Conservation (phyloP, 2,797 vertebrate species). For the Alosa sapidissima region DNA sequence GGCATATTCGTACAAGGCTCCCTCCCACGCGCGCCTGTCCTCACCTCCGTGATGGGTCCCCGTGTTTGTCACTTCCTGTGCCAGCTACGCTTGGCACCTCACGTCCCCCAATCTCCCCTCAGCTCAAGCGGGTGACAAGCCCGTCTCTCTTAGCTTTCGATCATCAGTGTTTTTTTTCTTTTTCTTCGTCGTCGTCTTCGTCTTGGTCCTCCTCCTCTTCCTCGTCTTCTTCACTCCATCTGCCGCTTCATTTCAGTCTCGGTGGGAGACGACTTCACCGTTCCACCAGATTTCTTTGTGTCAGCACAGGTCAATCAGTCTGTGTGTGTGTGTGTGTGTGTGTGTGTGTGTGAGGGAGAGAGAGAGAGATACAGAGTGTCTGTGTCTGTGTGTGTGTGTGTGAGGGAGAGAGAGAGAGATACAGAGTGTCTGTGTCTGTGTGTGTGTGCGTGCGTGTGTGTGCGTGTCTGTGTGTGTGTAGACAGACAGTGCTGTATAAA, state of each 20-base stretch:
- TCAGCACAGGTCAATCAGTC: slow-evolving; percentile 27
- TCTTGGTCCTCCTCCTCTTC: neutral
- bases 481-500: slow-evolving; percentile 39
- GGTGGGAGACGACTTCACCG: neutral
- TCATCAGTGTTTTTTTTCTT: neutral
- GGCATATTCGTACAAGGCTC: neutral
- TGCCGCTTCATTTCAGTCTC: slow-evolving; percentile 10
- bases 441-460: neutral
- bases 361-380: slow-evolving; percentile 8
- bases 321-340: slow-evolving; percentile 11
- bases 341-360: neutral
- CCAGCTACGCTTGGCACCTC: neutral
- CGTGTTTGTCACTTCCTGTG: neutral
- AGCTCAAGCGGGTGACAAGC: neutral
- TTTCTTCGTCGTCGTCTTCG: neutral
- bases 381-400: slow-evolving; percentile 16
- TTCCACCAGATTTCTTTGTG: slow-evolving; percentile 25
- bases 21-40: neutral
- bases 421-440: slow-evolving; percentile 28
- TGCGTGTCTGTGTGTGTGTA: slow-evolving; percentile 30
- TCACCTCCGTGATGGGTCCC: neutral
- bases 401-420: slow-evolving; percentile 9
- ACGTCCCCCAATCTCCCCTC: neutral
- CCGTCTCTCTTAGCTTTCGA: neutral
- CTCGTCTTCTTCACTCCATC: slow-evolving; percentile 24